A percentile compares a stretch with the other conserved stretches of the same genome.
Conservation (phyloP, 2,113 vertebrate species). For the Phrynosoma platyrhinos region DNA sequence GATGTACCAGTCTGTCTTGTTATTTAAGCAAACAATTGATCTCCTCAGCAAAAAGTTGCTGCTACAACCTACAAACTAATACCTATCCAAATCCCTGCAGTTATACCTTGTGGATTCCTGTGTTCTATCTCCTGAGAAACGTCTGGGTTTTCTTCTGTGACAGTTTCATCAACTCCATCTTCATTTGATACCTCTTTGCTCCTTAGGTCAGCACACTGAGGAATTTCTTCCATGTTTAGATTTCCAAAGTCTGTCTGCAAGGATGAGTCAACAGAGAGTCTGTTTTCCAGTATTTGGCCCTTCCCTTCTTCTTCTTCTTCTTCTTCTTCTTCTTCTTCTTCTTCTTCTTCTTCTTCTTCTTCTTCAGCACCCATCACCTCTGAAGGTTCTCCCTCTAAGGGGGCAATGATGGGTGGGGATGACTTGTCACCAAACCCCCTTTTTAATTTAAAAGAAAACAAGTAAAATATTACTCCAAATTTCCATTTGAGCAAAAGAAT, state of each 20-base stretch:
- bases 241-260: slow-evolving; percentile 44
- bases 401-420: slow-evolving; percentile 83
- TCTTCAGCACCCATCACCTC: slow-evolving; percentile 61
- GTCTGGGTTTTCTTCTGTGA: slow-evolving; percentile 32
- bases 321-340: slow-evolving; percentile 46
- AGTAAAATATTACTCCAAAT: slow-evolving; percentile 34
- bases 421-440: slow-evolving; percentile 95
- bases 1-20: not conserved
- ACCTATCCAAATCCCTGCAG: rapidly evolving
- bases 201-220: not conserved
- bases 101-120: slow-evolving; percentile 85
- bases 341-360: slow-evolving; percentile 7
- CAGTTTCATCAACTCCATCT: slow-evolving; percentile 44
- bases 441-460: slow-evolving; percentile 53
- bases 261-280: slow-evolving; percentile 6
- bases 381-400: slow-evolving; percentile 57
- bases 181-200: slow-evolving; percentile 45
- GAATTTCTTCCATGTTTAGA: slow-evolving; percentile 62
- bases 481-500: not conserved
- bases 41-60: not conserved
- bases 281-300: slow-evolving; percentile 1
- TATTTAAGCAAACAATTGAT: not conserved
- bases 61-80: not conserved
- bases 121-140: slow-evolving; percentile 66
- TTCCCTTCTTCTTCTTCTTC: slow-evolving; percentile 19